phyloP scores from a whole-genome alignment of 2,888 invertebrate species.

The Itoplectis maculator region DNA sequence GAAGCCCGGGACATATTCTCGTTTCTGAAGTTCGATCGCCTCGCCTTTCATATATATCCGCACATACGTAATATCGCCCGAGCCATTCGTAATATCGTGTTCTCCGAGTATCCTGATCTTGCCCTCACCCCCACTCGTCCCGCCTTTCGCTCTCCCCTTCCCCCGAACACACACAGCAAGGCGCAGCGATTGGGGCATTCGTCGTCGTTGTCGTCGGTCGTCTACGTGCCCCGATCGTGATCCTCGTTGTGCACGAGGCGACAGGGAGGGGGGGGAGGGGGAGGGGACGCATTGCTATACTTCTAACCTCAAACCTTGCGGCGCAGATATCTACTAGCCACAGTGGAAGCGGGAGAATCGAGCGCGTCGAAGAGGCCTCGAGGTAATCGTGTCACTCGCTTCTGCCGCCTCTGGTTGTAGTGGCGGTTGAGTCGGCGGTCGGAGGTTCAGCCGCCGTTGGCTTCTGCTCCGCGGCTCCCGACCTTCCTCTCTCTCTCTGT shows the following conservation, averaged over 20 bases:
- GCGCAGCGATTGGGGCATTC: slow-evolving; percentile 45
- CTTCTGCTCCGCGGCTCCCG: slow-evolving; percentile 9
- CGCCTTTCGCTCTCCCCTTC: too few relatives aligned
- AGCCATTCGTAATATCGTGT: slow-evolving; percentile 64
- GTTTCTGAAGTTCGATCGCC: slow-evolving; percentile 64
- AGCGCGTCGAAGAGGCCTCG: slow-evolving; percentile 45
- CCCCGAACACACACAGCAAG: too few relatives aligned
- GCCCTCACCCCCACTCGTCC: too few relatives aligned
- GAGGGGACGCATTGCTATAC: background rate
- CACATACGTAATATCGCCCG: slow-evolving; percentile 51
- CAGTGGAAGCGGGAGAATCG: slow-evolving; percentile 11
- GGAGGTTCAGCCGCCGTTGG: slow-evolving; percentile 44
- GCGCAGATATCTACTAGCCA: slow-evolving; percentile 35
- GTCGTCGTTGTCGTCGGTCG: slow-evolving; percentile 21
- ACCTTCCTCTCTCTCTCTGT: background rate
- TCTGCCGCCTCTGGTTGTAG: background rate
- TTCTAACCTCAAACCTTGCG: background rate
- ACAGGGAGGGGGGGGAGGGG: too few relatives aligned
- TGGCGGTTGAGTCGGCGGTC: too few relatives aligned
- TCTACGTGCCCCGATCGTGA: background rate
- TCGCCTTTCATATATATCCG: slow-evolving; percentile 53
- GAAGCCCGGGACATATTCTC: slow-evolving; percentile 55
- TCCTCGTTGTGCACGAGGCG: slow-evolving; percentile 1
- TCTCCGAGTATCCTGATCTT: slow-evolving; percentile 37
- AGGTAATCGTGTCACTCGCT: slow-evolving; percentile 56